A percentile compares a stretch with the other conserved stretches of the same genome.
These are phyloP conservation scores for Macrobrachium rosenbergii DNA, from an alignment of 1,140 invertebrate species.

Conservation along the genomic window DNA sequence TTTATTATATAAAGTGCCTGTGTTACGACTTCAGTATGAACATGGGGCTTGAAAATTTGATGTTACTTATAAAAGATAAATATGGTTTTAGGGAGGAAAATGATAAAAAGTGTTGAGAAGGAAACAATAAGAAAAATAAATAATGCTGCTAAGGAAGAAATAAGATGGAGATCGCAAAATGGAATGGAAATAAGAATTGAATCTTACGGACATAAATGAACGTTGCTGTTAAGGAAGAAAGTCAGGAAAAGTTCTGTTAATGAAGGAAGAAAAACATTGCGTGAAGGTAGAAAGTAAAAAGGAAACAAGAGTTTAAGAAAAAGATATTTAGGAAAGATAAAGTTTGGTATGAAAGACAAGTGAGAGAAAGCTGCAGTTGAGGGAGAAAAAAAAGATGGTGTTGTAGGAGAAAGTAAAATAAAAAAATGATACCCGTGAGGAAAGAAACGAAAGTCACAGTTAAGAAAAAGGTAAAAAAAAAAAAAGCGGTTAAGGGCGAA, in stretches of 20 bases:
- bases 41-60: no score
- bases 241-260: slow-evolving; percentile 16
- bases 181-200: neutral
- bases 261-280: neutral
- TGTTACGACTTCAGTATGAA: no score
- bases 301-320: neutral
- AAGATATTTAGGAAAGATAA: neutral
- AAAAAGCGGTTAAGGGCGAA: neutral
- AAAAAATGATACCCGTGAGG: neutral
- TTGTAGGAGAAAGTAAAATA: slow-evolving; percentile 1
- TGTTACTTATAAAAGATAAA: no score
- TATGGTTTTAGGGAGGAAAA: neutral
- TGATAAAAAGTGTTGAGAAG: neutral
- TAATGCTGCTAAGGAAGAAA: neutral
- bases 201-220: neutral
- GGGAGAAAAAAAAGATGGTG: neutral
- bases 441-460: neutral
- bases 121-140: neutral
- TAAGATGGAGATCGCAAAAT: neutral
- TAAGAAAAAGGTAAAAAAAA: neutral
- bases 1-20: no score
- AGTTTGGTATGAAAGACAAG: neutral
- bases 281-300: no score
- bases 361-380: slow-evolving; percentile 18
- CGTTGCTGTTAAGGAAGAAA: neutral